Base-by-base conservation (phyloP, 2,113 vertebrate species). In the Neolamprologus fasciatus region DNA sequence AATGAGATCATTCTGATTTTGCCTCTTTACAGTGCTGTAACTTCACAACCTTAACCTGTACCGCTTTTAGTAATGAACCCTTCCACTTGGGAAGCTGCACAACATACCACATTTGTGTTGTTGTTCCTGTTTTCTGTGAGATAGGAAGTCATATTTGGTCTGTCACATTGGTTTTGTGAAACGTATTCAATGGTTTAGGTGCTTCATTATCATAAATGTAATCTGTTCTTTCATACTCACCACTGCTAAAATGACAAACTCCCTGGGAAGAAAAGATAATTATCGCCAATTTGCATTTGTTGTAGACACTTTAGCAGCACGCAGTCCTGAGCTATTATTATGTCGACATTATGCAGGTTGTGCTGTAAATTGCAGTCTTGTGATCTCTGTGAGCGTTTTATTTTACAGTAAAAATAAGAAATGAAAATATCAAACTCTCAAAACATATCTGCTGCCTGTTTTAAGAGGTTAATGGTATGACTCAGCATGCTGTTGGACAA, bases 231-330 rank as follows among this genome's bases (percentile, higher is more conserved):
- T 89, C 55, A 61, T 21, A 79, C 31, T 66, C 33, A 7, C 54
- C 35, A 13, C 81, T 47, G 51, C 12, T 23, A 76, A 85, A 90
- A 79, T 57, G 28, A n/a, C 84, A 87, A 87, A 85, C 80, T 81
- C 40, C 28, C 55, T 31, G 37, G 35, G 58, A 89, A 86, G 71
- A 89, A 79, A 89, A 86, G 54, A 84, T 94, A 88, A 92, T 90
- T 87, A 84, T 51, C 23, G 17, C 50, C 54, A 57, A 87, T 88
- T 90, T 85, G 84, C 87, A 88, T 92, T 89, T 87, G 71, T 73
- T 71, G 45, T 23, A 21, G 76, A 78, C 45, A 54, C 68, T 73
- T 87, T 33, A 71, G 66, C 31, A 50, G 73, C 84, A 80, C 11
- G 40, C 21, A 31, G 35, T 42, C 51, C 47, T 35, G 11, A 47